Percentiles rank a stretch among this genome's conserved stretches.
phyloP scores from a whole-genome alignment of 2,888 invertebrate species.

The Punctoribates punctum region DNA sequence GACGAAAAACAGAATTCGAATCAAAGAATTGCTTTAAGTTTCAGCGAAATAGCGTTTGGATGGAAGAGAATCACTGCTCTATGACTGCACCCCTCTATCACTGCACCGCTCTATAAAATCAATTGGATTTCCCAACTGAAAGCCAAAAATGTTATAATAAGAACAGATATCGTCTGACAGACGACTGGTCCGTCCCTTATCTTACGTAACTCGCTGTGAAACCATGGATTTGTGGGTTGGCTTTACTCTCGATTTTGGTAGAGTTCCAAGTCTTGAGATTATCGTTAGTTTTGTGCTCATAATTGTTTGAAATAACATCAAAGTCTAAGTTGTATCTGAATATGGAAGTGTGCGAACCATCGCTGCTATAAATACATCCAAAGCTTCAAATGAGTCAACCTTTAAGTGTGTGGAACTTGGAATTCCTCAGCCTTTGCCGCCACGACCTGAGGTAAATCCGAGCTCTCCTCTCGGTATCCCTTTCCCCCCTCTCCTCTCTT shows the following conservation, averaged over 20 bases:
- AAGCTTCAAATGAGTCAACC: conserved; percentile 16
- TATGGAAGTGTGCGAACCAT: conserved; percentile 28
- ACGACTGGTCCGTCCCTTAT: not conserved
- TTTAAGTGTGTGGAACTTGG: not conserved
- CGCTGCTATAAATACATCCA: conserved; percentile 1
- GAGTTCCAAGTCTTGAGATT: conserved; percentile 26
- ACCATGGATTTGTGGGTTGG: conserved; percentile 16
- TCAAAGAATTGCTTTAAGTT: not conserved
- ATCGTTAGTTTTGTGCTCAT: conserved; percentile 31
- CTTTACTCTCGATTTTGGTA: conserved; percentile 21
- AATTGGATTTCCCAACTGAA: not conserved
- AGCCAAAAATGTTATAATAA: conserved; percentile 33
- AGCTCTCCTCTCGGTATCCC: not conserved
- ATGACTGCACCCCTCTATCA: too few relatives aligned
- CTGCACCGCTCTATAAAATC: not conserved
- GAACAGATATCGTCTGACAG: conserved; percentile 29
- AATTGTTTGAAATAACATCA: conserved; percentile 30
- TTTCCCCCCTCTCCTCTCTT: not conserved
- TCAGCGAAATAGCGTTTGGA: not conserved
- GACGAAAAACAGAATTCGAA: not conserved
- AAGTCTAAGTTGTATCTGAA: conserved; percentile 25
- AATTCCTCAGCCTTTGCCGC: not conserved
- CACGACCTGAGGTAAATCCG: not conserved
- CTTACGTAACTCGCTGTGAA: not conserved
- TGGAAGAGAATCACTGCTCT: conserved; percentile 6